These are phyloP conservation scores for Acrocera orbiculus DNA, from an alignment of 2,888 invertebrate genomes.

Conservation along the genomic window DNA sequence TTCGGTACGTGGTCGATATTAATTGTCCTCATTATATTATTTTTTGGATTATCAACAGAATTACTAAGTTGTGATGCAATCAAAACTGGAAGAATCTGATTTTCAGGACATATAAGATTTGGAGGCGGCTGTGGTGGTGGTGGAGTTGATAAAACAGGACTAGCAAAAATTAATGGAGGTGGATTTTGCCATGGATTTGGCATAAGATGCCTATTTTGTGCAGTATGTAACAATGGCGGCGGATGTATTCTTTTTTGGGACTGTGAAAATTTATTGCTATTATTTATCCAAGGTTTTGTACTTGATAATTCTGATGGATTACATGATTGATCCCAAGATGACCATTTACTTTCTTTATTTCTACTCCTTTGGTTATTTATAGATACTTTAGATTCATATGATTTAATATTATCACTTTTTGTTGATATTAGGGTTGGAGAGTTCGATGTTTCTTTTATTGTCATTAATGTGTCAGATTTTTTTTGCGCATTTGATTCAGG, in stretches of 20 bases:
- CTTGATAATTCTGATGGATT: not conserved
- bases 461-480: too few relatives aligned
- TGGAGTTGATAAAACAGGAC: conserved; percentile 4
- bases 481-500: too few relatives aligned
- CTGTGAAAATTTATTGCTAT: not conserved
- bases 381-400: conserved; percentile 1
- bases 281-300: conserved; percentile 1
- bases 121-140: conserved; percentile 22
- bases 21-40: conserved; percentile 60
- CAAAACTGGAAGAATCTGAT: conserved; percentile 9
- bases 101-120: conserved; percentile 13
- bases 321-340: conserved; percentile 6
- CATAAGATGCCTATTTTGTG: conserved; percentile 9
- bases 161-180: conserved; percentile 10
- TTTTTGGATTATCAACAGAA: conserved; percentile 37
- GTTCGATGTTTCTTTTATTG: too few relatives aligned
- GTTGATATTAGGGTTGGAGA: conserved; percentile 3
- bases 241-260: conserved; percentile 9
- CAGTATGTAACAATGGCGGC: conserved; percentile 8
- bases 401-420: not conserved
- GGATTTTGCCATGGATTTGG: conserved; percentile 15
- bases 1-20: conserved; percentile 64
- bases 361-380: conserved; percentile 2
- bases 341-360: conserved; percentile 11
- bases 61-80: conserved; percentile 21